Evolutionary conservation across 2,888 invertebrate genomes (phyloP).

Genomic region (Camptogramma bilineatum): DNA sequence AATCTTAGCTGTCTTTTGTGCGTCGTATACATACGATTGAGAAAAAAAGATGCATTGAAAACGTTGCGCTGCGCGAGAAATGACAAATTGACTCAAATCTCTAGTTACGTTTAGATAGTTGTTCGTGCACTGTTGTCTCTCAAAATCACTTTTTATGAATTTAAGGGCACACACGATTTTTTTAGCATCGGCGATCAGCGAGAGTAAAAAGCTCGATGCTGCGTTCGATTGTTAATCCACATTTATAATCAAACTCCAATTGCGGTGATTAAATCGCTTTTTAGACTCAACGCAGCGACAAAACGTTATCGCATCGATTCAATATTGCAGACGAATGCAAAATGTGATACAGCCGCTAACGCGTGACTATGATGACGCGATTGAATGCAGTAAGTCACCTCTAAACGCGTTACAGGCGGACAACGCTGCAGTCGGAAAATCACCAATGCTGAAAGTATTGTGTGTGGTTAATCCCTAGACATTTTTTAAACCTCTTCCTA

Average conservation of each 20-base stretch:
- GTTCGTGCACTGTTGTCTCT: background rate
- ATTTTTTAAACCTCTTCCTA: background rate
- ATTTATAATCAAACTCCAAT: background rate
- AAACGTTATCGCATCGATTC: background rate
- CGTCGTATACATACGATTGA: background rate
- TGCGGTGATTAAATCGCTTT: background rate
- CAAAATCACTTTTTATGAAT: slow-evolving; percentile 7
- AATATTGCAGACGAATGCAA: background rate
- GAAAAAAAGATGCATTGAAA: background rate
- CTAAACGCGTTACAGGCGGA: too few relatives aligned
- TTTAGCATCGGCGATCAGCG: background rate
- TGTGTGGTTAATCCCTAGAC: background rate
- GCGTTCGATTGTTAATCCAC: too few relatives aligned
- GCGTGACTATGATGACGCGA: too few relatives aligned
- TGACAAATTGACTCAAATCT: background rate
- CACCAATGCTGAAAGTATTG: background rate
- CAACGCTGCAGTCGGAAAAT: too few relatives aligned
- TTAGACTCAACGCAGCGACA: background rate
- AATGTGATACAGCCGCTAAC: background rate
- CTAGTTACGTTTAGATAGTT: background rate
- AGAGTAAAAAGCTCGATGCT: too few relatives aligned
- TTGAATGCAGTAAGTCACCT: too few relatives aligned
- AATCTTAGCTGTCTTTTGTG: background rate
- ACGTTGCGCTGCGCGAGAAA: slow-evolving; percentile 14
- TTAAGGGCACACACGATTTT: background rate